phyloP scores from a whole-genome alignment of 37 sponge, comb jelly and placozoan species.

The Agelas oroides region DNA sequence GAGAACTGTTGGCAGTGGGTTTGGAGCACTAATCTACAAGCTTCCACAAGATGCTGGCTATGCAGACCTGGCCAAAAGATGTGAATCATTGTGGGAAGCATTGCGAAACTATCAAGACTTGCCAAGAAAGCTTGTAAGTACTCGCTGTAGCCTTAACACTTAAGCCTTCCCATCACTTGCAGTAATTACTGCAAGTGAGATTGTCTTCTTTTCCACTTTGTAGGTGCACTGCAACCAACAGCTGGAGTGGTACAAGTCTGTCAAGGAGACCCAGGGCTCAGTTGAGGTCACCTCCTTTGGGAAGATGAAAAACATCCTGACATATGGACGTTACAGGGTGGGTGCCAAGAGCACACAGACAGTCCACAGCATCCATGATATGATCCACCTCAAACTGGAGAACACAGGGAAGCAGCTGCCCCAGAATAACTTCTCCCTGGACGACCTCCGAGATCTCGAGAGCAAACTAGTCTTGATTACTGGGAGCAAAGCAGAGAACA shows the following conservation, averaged over 20 bases:
- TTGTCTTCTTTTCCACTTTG: no score
- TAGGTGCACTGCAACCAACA: no score
- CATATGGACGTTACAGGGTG: slow-evolving; percentile 44
- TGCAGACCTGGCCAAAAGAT: background rate
- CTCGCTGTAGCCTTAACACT: no score
- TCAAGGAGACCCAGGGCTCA: slow-evolving; percentile 64
- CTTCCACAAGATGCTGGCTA: slow-evolving; percentile 11
- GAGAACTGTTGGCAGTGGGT: slow-evolving; percentile 41
- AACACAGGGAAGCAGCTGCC: slow-evolving; percentile 28
- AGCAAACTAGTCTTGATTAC: slow-evolving; percentile 82
- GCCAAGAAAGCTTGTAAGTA: slow-evolving; percentile 33
- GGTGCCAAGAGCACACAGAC: background rate
- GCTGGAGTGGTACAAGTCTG: slow-evolving; percentile 64
- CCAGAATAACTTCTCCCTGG: slow-evolving; percentile 50
- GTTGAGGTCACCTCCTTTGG: slow-evolving; percentile 58
- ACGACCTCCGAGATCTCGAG: slow-evolving; percentile 81
- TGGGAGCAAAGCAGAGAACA: slow-evolving; percentile 62
- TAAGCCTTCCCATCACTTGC: no score
- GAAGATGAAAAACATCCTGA: slow-evolving; percentile 49
- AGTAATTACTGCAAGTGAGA: background rate
- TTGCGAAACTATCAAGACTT: slow-evolving; percentile 6
- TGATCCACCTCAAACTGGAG: slow-evolving; percentile 24
- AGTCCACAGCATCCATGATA: slow-evolving; percentile 18
- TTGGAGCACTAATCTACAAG: slow-evolving; percentile 27
- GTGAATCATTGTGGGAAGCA: slow-evolving; percentile 29